phyloP scores from a whole-genome alignment of 2,113 vertebrate species.

The Stomatorhinus ivindoensis region DNA sequence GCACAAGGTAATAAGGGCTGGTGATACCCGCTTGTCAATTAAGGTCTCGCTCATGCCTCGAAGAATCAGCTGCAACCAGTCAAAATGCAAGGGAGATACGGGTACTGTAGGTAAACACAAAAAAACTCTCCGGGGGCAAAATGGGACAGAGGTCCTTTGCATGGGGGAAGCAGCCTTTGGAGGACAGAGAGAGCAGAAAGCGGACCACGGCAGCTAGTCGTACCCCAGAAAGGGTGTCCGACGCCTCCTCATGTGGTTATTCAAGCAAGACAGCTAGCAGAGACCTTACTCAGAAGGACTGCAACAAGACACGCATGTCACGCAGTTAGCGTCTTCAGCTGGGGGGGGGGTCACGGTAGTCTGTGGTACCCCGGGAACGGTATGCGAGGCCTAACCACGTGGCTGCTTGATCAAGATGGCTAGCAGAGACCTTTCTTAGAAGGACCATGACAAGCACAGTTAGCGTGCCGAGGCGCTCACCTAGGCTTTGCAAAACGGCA shows the following conservation, averaged over 20 bases:
- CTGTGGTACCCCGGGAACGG: conserved; percentile 46
- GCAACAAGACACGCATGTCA: conserved; percentile 51
- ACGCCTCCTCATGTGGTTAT: conserved; percentile 45
- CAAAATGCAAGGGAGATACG: conserved; percentile 82
- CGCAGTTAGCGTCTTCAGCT: conserved; percentile 21
- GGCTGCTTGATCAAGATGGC: conserved; percentile 49
- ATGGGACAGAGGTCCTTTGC: neutral
- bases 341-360: neutral
- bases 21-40: conserved; percentile 99
- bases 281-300: conserved; percentile 51
- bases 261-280: conserved; percentile 54
- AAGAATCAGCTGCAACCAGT: conserved; percentile 97
- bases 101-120: conserved; percentile 70
- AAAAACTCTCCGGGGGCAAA: conserved; percentile 41
- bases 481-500: conserved; percentile 51
- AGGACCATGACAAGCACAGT: conserved; percentile 56
- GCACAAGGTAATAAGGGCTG: conserved; percentile 98
- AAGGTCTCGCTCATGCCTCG: conserved; percentile 98
- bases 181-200: conserved; percentile 42
- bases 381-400: conserved; percentile 40
- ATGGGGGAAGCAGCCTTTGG: neutral
- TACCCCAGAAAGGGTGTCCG: conserved; percentile 18
- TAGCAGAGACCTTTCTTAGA: conserved; percentile 54
- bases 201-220: conserved; percentile 17
- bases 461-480: conserved; percentile 34